A percentile compares a stretch with the other conserved stretches of the same genome.
Evolutionary conservation across 2,888 invertebrate genomes (phyloP).

Genomic region (Mimas tiliae): DNA sequence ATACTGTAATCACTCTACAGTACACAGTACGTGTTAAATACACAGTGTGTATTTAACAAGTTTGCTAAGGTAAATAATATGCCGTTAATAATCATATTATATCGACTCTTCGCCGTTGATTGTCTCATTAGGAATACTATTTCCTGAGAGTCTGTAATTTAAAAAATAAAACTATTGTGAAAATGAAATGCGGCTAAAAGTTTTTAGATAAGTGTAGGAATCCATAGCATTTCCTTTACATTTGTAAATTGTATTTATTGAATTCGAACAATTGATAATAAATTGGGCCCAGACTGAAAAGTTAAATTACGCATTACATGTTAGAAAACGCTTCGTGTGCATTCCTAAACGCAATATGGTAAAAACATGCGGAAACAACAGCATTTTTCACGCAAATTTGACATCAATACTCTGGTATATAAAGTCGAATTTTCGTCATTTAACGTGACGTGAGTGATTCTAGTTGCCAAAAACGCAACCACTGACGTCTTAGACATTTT

Average conservation of each 20-base stretch:
- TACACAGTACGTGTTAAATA: too few species aligned
- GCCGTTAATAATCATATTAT: too few species aligned
- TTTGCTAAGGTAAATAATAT: too few species aligned
- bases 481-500: background rate
- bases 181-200: conserved; percentile 9
- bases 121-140: background rate
- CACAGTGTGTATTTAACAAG: too few species aligned
- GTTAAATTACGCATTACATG: conserved; percentile 3
- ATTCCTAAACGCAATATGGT: conserved; percentile 4
- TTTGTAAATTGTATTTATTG: conserved; percentile 20
- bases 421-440: background rate
- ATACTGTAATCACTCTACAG: too few species aligned
- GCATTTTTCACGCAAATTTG: conserved; percentile 9
- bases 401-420: background rate
- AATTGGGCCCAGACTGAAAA: conserved; percentile 20
- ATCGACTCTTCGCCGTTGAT: too few species aligned
- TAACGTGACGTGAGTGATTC: conserved; percentile 7
- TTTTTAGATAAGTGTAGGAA: background rate
- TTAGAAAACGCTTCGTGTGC: conserved; percentile 14
- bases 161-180: background rate
- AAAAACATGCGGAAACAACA: background rate
- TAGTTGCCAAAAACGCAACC: conserved; percentile 19
- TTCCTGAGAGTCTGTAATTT: background rate
- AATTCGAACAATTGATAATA: conserved; percentile 15
- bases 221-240: conserved; percentile 12